Base-by-base conservation (phyloP, 2,797 vertebrate genomes). In the Pseudotriccus pelzelni region DNA sequence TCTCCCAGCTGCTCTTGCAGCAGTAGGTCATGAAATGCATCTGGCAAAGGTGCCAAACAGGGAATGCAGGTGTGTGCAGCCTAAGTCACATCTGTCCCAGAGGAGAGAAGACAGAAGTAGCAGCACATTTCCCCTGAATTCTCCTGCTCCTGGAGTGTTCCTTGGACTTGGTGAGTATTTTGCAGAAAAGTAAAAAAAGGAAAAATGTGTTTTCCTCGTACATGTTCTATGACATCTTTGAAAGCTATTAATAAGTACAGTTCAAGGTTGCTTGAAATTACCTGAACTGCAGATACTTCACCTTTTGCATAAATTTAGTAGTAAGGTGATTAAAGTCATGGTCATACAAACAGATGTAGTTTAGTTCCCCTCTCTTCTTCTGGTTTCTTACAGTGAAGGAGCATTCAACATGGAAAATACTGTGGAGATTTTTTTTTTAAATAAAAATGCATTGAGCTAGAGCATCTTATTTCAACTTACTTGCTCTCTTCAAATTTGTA, bases 121-220 rank as follows among this genome's bases (percentile, higher is more conserved):
- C 55, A 83, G 81, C 17, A 28, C 23, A 16, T 46, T 46, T 19
- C 7, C 32, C 7, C 49, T 64, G 25, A 79, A 72, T 24, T 7
- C 8, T 90, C 14, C n/a, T 67, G 22, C 4, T 81, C 15, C n/a
- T 25, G 9, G 12, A 80, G 14, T 1, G 1, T 8, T 74, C 25
- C 47, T 64, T 0, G 0, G 30, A 39, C 23, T 37, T 28, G 8
- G 24, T 0, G 0, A 63, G 14, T 32, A 74, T 24, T 58, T 81
- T 8, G 3, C 6, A 46, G 36, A 76, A 60, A 32, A 62, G 46
- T 12, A 34, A 58, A 62, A 77, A 50, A 9, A 9, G 6, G 37
- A 3, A 27, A 50, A 36, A 59, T 14, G 2, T 25, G 2, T 1
- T 62, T 89, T 80, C 53, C 50, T 15, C 3, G 17, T 15, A 15